Percentiles rank a stretch among this genome's conserved stretches.
Evolutionary conservation across 2,797 vertebrate species (phyloP).

Genomic region (Graptemys geographica): DNA sequence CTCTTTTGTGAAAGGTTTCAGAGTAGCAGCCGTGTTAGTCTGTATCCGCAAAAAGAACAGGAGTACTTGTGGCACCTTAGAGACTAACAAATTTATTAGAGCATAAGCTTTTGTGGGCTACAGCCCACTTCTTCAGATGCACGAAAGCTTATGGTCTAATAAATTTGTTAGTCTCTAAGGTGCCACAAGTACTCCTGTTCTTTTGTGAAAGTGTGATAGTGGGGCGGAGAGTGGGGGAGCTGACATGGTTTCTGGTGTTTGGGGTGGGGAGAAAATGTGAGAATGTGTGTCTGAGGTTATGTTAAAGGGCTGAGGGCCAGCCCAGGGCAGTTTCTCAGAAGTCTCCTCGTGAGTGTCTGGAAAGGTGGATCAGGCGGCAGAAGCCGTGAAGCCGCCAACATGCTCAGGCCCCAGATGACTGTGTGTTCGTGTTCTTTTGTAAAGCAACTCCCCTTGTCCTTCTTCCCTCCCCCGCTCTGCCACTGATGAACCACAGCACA

Average conservation of each 20-base stretch:
- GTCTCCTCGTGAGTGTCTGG: slow-evolving; percentile 25
- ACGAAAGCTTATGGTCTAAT: no score
- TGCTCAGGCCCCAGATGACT: slow-evolving; percentile 21
- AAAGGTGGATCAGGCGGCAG: slow-evolving; percentile 58
- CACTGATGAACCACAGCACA: background rate
- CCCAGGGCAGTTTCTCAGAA: slow-evolving; percentile 13
- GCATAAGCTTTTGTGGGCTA: no score
- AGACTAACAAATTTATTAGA: no score
- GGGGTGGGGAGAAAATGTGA: accelerated
- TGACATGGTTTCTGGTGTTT: background rate
- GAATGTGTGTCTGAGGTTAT: accelerated
- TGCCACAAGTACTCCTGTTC: background rate
- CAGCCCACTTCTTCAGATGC: no score
- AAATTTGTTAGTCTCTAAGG: no score
- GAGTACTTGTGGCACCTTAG: no score
- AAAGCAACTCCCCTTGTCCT: slow-evolving; percentile 26
- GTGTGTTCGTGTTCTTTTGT: background rate
- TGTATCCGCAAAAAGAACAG: no score
- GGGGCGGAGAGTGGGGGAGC: background rate
- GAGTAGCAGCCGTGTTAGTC: no score
- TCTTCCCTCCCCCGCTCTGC: background rate
- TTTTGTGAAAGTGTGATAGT: slow-evolving; percentile 50
- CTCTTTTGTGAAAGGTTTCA: slow-evolving; percentile 43
- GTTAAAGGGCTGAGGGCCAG: accelerated
- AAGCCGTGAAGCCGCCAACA: slow-evolving; percentile 32